These are phyloP conservation scores for Corticium candelabrum DNA, from an alignment of 37 sponge, comb jelly and placozoan genomes.

Conservation along the genomic window DNA sequence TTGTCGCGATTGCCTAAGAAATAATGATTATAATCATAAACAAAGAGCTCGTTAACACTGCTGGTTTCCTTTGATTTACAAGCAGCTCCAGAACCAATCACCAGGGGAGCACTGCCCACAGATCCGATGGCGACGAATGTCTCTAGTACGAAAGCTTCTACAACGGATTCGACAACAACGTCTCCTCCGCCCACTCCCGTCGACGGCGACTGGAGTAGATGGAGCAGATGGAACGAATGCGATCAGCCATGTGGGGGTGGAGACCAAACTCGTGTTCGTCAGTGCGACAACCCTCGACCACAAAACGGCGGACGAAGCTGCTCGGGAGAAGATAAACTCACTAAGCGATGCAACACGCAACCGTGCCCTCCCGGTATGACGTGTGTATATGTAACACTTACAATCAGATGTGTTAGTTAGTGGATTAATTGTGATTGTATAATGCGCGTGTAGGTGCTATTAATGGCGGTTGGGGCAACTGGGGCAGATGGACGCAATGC, in stretches of 20 bases:
- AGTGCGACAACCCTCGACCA: neutral
- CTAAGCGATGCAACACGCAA: neutral
- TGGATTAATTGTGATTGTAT: neutral
- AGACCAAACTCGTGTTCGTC: neutral
- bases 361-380: neutral
- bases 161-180: no score
- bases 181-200: no score
- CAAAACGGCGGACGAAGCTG: neutral
- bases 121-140: no score
- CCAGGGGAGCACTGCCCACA: no score
- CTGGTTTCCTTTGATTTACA: no score
- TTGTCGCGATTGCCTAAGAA: no score
- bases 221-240: neutral
- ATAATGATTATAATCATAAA: no score
- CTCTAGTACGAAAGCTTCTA: no score
- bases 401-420: neutral
- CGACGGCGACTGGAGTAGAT: neutral
- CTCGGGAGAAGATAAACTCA: neutral
- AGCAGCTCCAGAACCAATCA: no score
- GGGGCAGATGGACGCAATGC: neutral
- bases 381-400: no score
- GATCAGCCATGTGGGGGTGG: neutral
- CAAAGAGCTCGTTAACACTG: no score
- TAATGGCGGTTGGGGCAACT: neutral
- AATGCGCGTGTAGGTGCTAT: neutral